A percentile compares a stretch with the other conserved stretches of the same genome.
These are phyloP conservation scores for Acheta domesticus DNA, from an alignment of 2,888 invertebrate species.

Conservation along the genomic window DNA sequence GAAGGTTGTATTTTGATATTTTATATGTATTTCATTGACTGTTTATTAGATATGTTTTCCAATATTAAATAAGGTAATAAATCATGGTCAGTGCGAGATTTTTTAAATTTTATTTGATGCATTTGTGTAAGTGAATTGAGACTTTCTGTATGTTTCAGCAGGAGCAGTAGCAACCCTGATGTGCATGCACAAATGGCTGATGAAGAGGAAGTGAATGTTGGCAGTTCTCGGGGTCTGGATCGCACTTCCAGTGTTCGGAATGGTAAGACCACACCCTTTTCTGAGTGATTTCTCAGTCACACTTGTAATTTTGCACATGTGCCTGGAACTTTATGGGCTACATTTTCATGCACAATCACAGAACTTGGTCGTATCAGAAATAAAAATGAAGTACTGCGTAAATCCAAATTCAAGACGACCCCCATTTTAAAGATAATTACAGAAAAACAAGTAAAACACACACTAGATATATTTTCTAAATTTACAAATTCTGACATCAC, in stretches of 20 bases:
- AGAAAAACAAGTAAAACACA: too few relatives aligned
- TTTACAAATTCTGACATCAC: too few relatives aligned
- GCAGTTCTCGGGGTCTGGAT: constrained; percentile 49
- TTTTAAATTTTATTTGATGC: neutral
- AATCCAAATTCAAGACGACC: too few relatives aligned
- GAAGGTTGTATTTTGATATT: neutral
- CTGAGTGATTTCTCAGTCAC: neutral
- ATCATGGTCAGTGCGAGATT: neutral
- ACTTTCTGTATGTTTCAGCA: constrained; percentile 27
- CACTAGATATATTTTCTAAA: too few relatives aligned
- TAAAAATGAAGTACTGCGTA: too few relatives aligned
- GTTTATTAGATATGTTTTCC: neutral
- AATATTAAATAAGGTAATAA: neutral
- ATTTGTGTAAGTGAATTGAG: neutral
- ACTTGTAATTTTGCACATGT: neutral
- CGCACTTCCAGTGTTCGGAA: constrained; percentile 54
- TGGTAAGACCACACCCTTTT: constrained; percentile 37
- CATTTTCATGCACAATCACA: too few relatives aligned
- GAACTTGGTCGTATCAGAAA: too few relatives aligned
- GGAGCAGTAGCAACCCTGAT: constrained; percentile 47
- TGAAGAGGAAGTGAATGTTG: constrained; percentile 44
- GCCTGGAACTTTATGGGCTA: too few relatives aligned
- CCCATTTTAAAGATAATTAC: too few relatives aligned
- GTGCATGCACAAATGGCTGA: constrained; percentile 42
- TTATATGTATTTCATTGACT: neutral